Conservation (phyloP, 92 coral and sea anemone species). For the Siderastrea radians region DNA sequence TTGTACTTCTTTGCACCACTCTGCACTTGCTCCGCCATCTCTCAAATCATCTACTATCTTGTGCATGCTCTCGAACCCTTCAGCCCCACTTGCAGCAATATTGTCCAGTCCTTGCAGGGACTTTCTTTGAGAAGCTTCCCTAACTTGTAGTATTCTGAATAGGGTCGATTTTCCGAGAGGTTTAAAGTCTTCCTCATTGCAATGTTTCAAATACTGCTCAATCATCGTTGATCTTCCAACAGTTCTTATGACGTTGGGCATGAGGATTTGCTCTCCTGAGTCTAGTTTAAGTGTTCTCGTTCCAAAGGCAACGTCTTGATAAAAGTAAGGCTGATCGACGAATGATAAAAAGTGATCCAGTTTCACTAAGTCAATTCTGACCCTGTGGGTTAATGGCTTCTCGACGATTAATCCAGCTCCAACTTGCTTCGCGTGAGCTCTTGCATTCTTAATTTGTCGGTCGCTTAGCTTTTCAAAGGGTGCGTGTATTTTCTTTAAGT, state of each 20-base stretch:
- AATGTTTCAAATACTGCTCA: constrained; percentile 59
- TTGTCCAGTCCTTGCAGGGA: constrained; percentile 71
- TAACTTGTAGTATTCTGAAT: constrained; percentile 57
- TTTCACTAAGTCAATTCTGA: constrained; percentile 51
- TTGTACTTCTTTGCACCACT: constrained; percentile 49
- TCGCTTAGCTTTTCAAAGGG: constrained; percentile 66
- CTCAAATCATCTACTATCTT: constrained; percentile 64
- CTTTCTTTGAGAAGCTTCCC: constrained; percentile 71
- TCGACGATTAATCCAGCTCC: constrained; percentile 58
- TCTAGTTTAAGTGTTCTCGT: constrained; percentile 64
- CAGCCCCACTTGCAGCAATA: constrained; percentile 57
- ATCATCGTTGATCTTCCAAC: constrained; percentile 74
- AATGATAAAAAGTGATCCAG: constrained; percentile 63
- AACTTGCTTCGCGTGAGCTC: constrained; percentile 52
- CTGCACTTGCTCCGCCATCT: constrained; percentile 54
- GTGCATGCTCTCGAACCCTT: constrained; percentile 42
- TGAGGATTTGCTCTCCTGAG: constrained; percentile 57
- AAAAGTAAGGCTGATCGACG: constrained; percentile 59
- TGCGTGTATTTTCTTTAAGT: constrained; percentile 58
- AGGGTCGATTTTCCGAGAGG: constrained; percentile 69
- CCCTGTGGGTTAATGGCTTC: constrained; percentile 43
- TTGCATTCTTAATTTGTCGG: constrained; percentile 67
- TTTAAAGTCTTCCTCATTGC: constrained; percentile 49
- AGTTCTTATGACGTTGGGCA: constrained; percentile 78
- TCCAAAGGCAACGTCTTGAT: constrained; percentile 70